These are phyloP conservation scores for Chrysochloris asiatica DNA, from an alignment of 2,113 vertebrate genomes.

Conservation along the genomic window DNA sequence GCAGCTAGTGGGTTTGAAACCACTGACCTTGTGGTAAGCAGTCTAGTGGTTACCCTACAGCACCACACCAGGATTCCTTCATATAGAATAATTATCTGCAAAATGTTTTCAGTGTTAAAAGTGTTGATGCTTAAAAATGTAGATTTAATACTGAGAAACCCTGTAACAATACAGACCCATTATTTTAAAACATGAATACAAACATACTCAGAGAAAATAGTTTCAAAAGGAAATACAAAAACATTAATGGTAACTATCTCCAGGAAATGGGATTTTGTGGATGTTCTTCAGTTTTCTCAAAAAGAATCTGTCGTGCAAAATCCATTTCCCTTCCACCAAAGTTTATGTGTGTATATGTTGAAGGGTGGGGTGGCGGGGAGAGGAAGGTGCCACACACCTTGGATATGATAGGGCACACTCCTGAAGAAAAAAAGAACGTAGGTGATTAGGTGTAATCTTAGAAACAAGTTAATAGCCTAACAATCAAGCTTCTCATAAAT, in stretches of 20 bases:
- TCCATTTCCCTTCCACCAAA: neutral
- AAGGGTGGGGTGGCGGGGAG: neutral
- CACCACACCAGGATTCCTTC: too few species aligned
- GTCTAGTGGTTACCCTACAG: too few species aligned
- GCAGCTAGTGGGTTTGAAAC: too few species aligned
- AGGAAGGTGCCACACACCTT: too few species aligned
- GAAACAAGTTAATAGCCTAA: too few species aligned
- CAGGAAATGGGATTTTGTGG: neutral
- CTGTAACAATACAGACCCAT: neutral
- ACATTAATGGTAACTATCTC: conserved; percentile 3
- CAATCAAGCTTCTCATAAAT: too few species aligned
- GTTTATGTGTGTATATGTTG: neutral
- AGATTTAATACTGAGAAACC: neutral
- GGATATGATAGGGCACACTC: neutral
- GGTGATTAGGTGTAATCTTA: neutral
- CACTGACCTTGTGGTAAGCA: too few species aligned
- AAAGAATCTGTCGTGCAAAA: neutral
- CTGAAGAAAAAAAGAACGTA: neutral
- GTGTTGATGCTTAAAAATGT: neutral
- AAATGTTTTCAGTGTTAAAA: neutral
- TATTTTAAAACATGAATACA: neutral
- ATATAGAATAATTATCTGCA: too few species aligned
- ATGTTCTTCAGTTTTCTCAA: conserved; percentile 24
- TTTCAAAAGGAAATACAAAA: conserved; percentile 43
- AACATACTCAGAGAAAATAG: neutral